Conservation (phyloP, 2,113 vertebrate genomes). For the Seriola quinqueradiata region DNA sequence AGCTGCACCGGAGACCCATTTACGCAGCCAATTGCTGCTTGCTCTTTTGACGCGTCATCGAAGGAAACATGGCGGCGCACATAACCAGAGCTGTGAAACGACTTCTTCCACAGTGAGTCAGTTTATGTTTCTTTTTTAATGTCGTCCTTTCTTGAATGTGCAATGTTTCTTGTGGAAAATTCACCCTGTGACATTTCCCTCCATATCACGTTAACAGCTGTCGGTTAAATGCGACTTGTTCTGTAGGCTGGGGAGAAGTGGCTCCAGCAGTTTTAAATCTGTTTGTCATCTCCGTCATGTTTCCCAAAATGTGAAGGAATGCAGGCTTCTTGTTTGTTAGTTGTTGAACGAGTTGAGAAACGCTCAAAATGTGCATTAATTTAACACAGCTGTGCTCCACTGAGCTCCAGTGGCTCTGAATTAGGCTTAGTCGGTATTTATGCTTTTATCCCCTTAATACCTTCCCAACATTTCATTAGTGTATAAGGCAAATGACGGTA, state of each 20-base stretch:
- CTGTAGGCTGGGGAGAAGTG: not conserved
- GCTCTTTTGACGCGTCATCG: conserved; percentile 4
- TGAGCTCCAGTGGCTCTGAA: not conserved
- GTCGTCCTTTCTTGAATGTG: not conserved
- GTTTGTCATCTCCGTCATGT: not conserved
- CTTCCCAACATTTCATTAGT: not conserved
- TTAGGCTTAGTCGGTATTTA: not conserved
- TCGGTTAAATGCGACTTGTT: not conserved
- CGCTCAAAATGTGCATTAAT: not conserved
- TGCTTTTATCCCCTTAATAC: not conserved
- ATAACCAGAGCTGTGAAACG: conserved; percentile 57
- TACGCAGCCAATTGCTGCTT: conserved; percentile 69
- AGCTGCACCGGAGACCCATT: fast-evolving
- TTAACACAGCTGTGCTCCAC: not conserved
- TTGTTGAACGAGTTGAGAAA: not conserved
- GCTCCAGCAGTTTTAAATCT: not conserved
- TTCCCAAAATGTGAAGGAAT: not conserved
- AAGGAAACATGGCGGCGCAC: conserved; percentile 82
- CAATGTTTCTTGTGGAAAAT: not conserved
- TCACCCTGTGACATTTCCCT: too few species aligned
- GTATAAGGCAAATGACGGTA: too few species aligned
- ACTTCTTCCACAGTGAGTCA: conserved; percentile 79
- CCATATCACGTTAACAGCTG: not conserved
- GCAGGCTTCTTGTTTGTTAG: not conserved
- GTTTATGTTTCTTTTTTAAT: conserved; percentile 59